Conservation (phyloP, 1,140 invertebrate species). For the Elymnias hypermnestra region DNA sequence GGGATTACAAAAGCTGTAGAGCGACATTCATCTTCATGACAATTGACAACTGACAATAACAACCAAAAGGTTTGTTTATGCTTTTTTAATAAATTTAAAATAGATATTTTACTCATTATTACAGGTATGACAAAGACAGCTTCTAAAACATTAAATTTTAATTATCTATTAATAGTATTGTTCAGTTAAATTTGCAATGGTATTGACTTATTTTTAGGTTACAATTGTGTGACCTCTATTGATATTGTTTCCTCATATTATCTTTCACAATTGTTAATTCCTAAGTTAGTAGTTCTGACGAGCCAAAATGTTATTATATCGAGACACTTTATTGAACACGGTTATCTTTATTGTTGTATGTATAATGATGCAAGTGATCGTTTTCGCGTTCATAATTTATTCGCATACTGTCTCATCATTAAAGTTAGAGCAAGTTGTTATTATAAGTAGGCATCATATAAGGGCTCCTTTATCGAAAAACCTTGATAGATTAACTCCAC, state of each 20-base stretch:
- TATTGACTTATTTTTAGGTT: conserved; percentile 19
- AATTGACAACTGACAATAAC: too few species aligned
- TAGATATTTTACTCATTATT: too few species aligned
- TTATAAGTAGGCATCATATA: conserved; percentile 56
- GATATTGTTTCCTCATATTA: conserved; percentile 7
- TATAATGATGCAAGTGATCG: conserved; percentile 5
- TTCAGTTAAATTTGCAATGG: too few species aligned
- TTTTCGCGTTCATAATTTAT: conserved; percentile 11
- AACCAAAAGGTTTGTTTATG: too few species aligned
- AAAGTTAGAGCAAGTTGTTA: conserved; percentile 46
- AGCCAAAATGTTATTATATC: conserved; percentile 8
- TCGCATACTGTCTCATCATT: background rate
- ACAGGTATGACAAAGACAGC: too few species aligned
- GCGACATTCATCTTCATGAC: too few species aligned
- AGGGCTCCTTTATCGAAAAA: conserved; percentile 49
- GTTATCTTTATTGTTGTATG: conserved; percentile 14
- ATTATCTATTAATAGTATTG: too few species aligned
- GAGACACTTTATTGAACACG: conserved; percentile 1
- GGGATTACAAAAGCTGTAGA: too few species aligned
- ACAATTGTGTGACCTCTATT: conserved; percentile 19
- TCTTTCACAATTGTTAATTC: conserved; percentile 9
- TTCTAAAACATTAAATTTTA: too few species aligned
- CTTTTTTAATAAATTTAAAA: too few species aligned
- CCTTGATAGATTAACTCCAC: conserved; percentile 37
- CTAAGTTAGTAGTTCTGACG: too few species aligned